Evolutionary conservation across 2,888 invertebrate genomes (phyloP), one percentile per base, ranked within the genome.

Genomic region (Orchesellides sinensis): DNA sequence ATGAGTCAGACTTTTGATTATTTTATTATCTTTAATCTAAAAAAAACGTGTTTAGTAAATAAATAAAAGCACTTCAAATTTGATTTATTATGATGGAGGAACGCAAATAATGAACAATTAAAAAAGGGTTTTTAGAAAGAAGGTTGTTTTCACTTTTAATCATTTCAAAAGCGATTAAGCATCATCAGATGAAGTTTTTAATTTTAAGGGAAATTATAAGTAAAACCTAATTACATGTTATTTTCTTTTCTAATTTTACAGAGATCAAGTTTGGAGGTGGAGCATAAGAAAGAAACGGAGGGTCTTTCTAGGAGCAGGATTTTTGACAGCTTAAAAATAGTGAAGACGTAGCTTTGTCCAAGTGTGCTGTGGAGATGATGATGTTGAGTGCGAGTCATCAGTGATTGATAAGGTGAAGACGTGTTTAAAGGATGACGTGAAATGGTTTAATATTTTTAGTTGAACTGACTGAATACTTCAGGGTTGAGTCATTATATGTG

Each of bases 1-100:
- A 49, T 65, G 65, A 65, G 74, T 74, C 63, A 74, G 21, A 21
- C 32, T 65, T 74, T 32, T 70, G 40, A 54, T 56, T 21, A 5
- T 17, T 49, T 3, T 2, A 10, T 2, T 52, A 52, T 21, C 19
- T 52, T 40, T 40, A 4, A 52, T 52, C 52, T 21, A 52, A 52
- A 21, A 10, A 52, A 17, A 52, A 17, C n/a, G 10, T 40, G 10
- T 40, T 14, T 40, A n/a, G n/a, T n/a, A n/a, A n/a, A n/a, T n/a
- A n/a, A n/a, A n/a, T n/a, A 40, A 40, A 40, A 40, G 32, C 40
- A 40, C 40, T 40, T 40, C 14, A 40, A n/a, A 10, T 32, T 49
- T 10, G 14, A n/a, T 49, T n/a, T 10, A 52, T 52, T 49, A 17
- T 10, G n/a, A 49, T 49, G 6, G 4, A 49, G 14, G 49, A 3